phyloP scores from a whole-genome alignment of 2,113 vertebrate genomes.

The Cyprinodon variegatus region DNA sequence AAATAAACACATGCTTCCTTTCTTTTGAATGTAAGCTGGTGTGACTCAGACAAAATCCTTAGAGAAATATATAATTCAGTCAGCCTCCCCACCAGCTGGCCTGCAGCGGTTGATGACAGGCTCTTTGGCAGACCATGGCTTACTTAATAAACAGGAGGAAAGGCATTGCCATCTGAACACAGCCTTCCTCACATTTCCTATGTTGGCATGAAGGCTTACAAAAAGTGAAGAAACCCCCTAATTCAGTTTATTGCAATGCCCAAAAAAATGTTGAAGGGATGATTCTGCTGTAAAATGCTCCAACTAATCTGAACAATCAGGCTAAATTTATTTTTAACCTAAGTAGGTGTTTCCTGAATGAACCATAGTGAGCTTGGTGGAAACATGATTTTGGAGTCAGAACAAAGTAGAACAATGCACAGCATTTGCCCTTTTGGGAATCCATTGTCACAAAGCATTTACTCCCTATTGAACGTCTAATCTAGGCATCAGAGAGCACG shows the following conservation, averaged over 20 bases:
- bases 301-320: background rate
- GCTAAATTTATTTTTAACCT: background rate
- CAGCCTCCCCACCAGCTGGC: conserved; percentile 24
- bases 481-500: no score
- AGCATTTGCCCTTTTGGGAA: no score
- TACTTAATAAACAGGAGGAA: conserved; percentile 37
- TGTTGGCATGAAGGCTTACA: conserved; percentile 2
- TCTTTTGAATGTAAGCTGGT: conserved; percentile 31
- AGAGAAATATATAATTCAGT: conserved; percentile 35
- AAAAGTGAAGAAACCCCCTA: background rate
- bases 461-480: no score
- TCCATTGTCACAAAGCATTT: no score
- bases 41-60: conserved; percentile 48
- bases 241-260: conserved; percentile 15
- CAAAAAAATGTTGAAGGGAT: conserved; percentile 11
- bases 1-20: conserved; percentile 46
- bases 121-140: conserved; percentile 19
- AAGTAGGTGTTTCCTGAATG: background rate
- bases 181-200: conserved; percentile 1
- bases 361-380: background rate
- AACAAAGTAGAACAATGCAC: background rate
- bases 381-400: background rate
- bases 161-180: conserved; percentile 11
- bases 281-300: conserved; percentile 1
- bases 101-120: conserved; percentile 27